These are phyloP conservation scores for Sebastes vulpes DNA, from an alignment of 2,797 vertebrate species.

Conservation along the genomic window DNA sequence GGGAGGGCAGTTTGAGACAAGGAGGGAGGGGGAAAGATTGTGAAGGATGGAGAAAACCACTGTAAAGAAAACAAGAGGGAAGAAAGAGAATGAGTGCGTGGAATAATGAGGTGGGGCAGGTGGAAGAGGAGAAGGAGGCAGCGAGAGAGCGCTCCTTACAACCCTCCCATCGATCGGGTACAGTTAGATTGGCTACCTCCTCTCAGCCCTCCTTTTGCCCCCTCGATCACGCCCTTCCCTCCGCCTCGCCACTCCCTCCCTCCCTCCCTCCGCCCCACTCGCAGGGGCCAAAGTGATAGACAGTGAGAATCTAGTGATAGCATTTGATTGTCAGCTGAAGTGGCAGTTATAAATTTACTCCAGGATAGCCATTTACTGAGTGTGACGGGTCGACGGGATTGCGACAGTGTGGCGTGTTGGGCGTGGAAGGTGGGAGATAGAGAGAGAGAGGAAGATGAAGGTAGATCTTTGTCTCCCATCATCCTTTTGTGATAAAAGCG, in stretches of 20 bases:
- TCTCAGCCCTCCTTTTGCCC: constrained; percentile 29
- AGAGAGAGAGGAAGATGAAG: constrained; percentile 55
- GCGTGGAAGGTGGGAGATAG: constrained; percentile 18
- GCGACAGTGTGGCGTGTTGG: constrained; percentile 51
- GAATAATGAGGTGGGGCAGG: constrained; percentile 54
- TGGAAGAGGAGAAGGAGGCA: constrained; percentile 10
- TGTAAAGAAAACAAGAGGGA: constrained; percentile 32
- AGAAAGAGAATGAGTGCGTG: background rate
- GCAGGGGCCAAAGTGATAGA: constrained; percentile 81
- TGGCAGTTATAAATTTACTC: constrained; percentile 89
- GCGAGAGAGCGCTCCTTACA: constrained; percentile 59
- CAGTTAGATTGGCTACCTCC: constrained; percentile 72
- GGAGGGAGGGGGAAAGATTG: constrained; percentile 10
- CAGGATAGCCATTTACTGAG: constrained; percentile 82
- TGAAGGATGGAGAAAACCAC: constrained; percentile 22
- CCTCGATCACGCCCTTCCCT: constrained; percentile 13
- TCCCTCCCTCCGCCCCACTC: constrained; percentile 52
- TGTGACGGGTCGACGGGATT: constrained; percentile 68
- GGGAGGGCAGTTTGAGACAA: constrained; percentile 26
- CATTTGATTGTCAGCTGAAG: constrained; percentile 87
- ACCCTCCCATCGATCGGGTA: constrained; percentile 80
- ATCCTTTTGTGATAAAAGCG: constrained; percentile 77
- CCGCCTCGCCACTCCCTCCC: constrained; percentile 38
- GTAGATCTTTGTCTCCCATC: constrained; percentile 76
- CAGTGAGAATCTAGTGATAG: constrained; percentile 85